phyloP scores from a whole-genome alignment of 2,113 vertebrate genomes.

The Scortum barcoo region DNA sequence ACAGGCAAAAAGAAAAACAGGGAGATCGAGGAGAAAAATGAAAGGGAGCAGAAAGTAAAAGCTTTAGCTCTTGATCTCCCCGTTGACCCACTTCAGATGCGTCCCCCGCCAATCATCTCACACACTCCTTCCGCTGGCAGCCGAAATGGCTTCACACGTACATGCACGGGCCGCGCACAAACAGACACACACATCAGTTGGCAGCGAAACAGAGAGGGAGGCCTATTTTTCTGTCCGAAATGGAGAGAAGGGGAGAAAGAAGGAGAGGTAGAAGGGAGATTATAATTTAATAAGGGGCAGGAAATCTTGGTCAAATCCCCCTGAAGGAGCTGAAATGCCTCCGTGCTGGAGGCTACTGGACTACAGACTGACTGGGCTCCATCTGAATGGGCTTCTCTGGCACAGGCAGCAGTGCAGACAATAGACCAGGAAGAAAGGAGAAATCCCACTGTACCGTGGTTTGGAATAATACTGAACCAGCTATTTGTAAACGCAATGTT shows the following conservation, averaged over 20 bases:
- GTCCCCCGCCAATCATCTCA: constrained; percentile 64
- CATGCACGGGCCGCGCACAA: constrained; percentile 28
- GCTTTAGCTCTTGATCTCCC: constrained; percentile 67
- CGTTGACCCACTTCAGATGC: constrained; percentile 75
- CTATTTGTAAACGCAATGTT: constrained; percentile 31
- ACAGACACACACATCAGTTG: constrained; percentile 66
- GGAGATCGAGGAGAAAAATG: constrained; percentile 46
- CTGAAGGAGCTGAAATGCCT: constrained; percentile 80
- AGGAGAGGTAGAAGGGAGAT: constrained; percentile 78
- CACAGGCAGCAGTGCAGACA: constrained; percentile 48
- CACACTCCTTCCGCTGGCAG: constrained; percentile 50
- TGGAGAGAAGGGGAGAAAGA: constrained; percentile 56
- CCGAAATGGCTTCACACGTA: constrained; percentile 45
- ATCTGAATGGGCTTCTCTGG: constrained; percentile 70
- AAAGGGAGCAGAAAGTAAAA: constrained; percentile 58
- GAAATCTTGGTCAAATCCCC: constrained; percentile 85
- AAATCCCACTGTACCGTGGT: constrained; percentile 25
- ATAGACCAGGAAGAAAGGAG: constrained; percentile 39
- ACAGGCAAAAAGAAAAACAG: constrained; percentile 50
- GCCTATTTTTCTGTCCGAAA: constrained; percentile 64
- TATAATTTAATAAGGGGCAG: constrained; percentile 87
- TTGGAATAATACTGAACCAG: constrained; percentile 20
- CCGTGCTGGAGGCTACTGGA: constrained; percentile 73
- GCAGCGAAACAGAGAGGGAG: constrained; percentile 71
- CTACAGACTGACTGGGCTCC: constrained; percentile 63